A percentile compares a stretch with the other conserved stretches of the same genome.
Conservation (phyloP, 2,888 invertebrate genomes). For the Heterodera filipjevi region DNA sequence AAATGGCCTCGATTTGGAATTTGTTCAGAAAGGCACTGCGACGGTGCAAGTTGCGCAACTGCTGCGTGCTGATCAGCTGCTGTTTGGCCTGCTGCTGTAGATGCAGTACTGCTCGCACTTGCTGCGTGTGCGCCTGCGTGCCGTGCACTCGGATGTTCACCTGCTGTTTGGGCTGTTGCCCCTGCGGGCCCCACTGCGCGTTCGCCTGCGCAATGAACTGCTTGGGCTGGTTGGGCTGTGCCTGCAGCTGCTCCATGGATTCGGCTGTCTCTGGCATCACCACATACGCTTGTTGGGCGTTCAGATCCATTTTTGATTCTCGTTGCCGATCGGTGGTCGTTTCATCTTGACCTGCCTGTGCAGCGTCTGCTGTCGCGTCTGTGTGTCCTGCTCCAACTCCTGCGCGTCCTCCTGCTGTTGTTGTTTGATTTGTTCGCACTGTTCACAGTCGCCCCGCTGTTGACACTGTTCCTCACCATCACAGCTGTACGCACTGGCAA, state of each 20-base stretch:
- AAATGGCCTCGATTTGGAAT: too few species aligned
- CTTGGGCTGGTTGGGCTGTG: constrained; percentile 24
- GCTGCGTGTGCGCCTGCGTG: too few species aligned
- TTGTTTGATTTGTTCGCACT: constrained; percentile 29
- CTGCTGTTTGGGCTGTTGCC: too few species aligned
- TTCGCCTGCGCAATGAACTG: too few species aligned
- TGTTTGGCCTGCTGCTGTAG: too few species aligned
- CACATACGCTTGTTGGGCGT: constrained; percentile 41
- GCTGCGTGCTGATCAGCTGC: too few species aligned
- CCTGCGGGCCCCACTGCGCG: too few species aligned
- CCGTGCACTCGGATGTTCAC: too few species aligned
- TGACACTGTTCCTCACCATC: constrained; percentile 4
- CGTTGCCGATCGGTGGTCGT: constrained; percentile 26
- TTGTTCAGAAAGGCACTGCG: too few species aligned
- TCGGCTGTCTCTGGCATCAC: constrained; percentile 47
- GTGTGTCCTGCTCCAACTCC: too few species aligned
- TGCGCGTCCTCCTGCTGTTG: constrained; percentile 17
- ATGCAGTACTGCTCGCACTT: too few species aligned
- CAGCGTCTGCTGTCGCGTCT: constrained; percentile 25
- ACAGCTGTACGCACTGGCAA: constrained; percentile 32
- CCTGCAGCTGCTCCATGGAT: constrained; percentile 31
- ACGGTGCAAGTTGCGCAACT: too few species aligned
- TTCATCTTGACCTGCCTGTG: constrained; percentile 25
- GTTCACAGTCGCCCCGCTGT: constrained; percentile 10
- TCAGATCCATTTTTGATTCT: constrained; percentile 50